Evolutionary conservation across 2,797 vertebrate genomes (phyloP).

Genomic region (Peromyscus attwateri): DNA sequence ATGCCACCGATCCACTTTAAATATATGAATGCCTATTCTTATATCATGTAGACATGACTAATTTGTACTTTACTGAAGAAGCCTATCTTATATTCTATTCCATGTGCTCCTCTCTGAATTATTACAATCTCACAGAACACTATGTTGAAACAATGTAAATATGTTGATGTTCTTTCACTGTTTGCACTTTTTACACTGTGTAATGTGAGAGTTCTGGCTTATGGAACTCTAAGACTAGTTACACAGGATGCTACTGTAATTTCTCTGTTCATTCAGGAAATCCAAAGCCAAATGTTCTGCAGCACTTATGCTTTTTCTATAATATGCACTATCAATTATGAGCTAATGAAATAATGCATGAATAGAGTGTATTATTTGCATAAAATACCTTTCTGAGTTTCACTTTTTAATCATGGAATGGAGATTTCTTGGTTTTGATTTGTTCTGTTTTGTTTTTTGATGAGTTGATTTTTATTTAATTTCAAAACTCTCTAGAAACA

Average conservation of each 20-base stretch:
- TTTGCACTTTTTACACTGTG: constrained; percentile 78
- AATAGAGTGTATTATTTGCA: constrained; percentile 75
- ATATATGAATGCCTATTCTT: constrained; percentile 74
- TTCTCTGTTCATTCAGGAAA: constrained; percentile 83
- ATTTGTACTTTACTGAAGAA: constrained; percentile 72
- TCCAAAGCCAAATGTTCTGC: constrained; percentile 76
- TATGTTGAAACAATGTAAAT: constrained; percentile 83
- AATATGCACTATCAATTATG: constrained; percentile 78
- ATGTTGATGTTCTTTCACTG: constrained; percentile 77
- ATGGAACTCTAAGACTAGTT: constrained; percentile 74
- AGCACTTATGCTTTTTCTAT: constrained; percentile 69
- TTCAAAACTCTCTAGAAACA: constrained; percentile 66
- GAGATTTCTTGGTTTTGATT: neutral
- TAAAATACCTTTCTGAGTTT: constrained; percentile 59
- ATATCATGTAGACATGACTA: constrained; percentile 45
- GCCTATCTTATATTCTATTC: constrained; percentile 74
- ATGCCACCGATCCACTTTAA: constrained; percentile 70
- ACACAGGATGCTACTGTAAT: constrained; percentile 66
- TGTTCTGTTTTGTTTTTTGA: constrained; percentile 40
- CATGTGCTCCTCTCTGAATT: constrained; percentile 73
- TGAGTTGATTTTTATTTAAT: constrained; percentile 57
- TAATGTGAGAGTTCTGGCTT: constrained; percentile 82
- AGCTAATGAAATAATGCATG: constrained; percentile 82
- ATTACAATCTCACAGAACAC: constrained; percentile 73
- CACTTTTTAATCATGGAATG: constrained; percentile 66